Conservation (phyloP, 2,113 vertebrate species). For the Scomber scombrus region DNA sequence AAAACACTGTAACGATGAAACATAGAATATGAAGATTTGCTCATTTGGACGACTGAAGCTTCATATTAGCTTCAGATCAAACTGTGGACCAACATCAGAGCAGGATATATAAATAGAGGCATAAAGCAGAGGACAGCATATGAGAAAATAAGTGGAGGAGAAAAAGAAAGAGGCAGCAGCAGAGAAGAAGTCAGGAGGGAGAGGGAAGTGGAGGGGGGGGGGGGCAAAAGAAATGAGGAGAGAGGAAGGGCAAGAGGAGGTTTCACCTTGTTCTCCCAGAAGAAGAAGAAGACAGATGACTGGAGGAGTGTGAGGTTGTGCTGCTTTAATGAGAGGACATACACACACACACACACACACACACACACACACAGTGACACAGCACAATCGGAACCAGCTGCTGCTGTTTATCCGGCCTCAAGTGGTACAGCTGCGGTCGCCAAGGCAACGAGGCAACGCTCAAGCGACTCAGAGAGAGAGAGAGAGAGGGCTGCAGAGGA, state of each 20-base stretch:
- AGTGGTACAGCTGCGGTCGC: conserved; percentile 65
- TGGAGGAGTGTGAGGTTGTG: conserved; percentile 42
- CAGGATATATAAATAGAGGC: too few relatives aligned
- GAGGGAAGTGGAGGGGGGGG: not conserved
- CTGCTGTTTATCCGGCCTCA: conserved; percentile 73
- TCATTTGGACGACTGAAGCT: too few relatives aligned
- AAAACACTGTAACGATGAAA: too few relatives aligned
- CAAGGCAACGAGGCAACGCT: conserved; percentile 68
- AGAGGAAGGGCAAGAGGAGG: not conserved
- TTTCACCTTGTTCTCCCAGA: conserved; percentile 17
- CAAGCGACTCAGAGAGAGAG: too few relatives aligned
- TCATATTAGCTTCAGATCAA: too few relatives aligned
- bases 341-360: conserved; percentile 23
- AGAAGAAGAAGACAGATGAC: conserved; percentile 32
- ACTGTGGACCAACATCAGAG: too few relatives aligned
- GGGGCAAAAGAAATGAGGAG: not conserved
- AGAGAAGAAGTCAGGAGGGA: not conserved
- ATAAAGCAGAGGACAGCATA: too few relatives aligned
- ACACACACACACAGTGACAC: conserved; percentile 54
- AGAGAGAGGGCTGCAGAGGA: conserved; percentile 28
- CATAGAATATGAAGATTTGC: too few relatives aligned
- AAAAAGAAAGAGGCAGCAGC: too few relatives aligned
- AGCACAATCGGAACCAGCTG: conserved; percentile 80
- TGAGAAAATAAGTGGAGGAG: too few relatives aligned
- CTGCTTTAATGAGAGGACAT: conserved; percentile 37